These are phyloP conservation scores for Julus scandinavius DNA, from an alignment of 2,888 invertebrate genomes.

Conservation along the genomic window DNA sequence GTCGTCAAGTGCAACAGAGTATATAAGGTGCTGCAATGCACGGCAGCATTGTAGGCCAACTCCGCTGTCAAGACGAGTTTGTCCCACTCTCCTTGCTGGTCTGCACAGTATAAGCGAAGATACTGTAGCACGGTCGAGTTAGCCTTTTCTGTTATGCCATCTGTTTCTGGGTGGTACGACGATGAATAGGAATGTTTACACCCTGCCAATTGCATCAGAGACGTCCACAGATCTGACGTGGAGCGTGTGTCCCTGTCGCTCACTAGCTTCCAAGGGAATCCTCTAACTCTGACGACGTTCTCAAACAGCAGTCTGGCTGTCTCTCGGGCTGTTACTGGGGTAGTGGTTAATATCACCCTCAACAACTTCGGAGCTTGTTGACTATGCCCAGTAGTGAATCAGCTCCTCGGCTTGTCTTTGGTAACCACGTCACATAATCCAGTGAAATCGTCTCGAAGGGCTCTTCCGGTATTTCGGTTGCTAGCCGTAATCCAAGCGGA, in stretches of 20 bases:
- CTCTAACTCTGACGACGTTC: not conserved
- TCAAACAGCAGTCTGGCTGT: not conserved
- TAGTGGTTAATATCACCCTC: accelerated
- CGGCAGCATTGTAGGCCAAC: not conserved
- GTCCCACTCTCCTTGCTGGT: not conserved
- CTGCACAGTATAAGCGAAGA: not conserved
- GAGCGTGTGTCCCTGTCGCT: not conserved
- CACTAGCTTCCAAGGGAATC: not conserved
- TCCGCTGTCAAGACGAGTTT: not conserved
- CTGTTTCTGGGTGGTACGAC: not conserved
- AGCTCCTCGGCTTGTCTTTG: too few relatives aligned
- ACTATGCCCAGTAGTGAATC: too few relatives aligned
- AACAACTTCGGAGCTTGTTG: too few relatives aligned
- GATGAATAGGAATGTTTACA: not conserved
- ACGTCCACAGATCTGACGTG: not conserved
- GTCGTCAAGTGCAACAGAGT: not conserved
- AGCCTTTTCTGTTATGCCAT: not conserved
- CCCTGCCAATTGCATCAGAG: not conserved
- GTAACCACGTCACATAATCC: too few relatives aligned
- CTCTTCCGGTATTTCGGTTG: not conserved
- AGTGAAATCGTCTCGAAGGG: too few relatives aligned
- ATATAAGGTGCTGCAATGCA: not conserved
- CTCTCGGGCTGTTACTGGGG: not conserved
- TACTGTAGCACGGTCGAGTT: not conserved
- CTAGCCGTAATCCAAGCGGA: not conserved